phyloP scores from a whole-genome alignment of 1,140 invertebrate genomes.

The Calliphora vicina region DNA sequence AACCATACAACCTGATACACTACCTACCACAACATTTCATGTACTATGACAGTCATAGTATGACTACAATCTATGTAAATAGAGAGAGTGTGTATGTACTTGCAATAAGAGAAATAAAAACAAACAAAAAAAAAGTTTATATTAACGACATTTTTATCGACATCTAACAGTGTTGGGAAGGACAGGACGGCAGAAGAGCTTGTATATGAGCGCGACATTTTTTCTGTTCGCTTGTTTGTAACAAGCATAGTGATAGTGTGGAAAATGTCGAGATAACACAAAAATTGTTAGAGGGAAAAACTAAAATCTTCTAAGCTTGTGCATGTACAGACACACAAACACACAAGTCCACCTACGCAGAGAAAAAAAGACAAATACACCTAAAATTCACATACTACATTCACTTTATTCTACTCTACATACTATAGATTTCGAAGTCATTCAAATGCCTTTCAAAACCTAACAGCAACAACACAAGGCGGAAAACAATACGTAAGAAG shows the following conservation, averaged over 20 bases:
- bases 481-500: too few relatives aligned
- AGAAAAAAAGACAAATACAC: background rate
- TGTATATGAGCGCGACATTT: background rate
- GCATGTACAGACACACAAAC: background rate
- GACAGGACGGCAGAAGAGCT: too few relatives aligned
- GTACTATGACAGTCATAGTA: background rate
- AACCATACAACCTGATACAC: too few relatives aligned
- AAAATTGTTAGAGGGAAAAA: background rate
- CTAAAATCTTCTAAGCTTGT: background rate
- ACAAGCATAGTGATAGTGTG: background rate
- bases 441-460: conserved; percentile 32
- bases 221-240: background rate
- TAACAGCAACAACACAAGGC: background rate
- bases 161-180: background rate
- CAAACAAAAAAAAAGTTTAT: background rate
- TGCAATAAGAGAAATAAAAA: background rate
- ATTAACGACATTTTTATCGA: background rate
- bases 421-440: conserved; percentile 7
- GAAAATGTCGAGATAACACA: background rate
- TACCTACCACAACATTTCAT: too few relatives aligned
- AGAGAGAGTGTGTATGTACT: background rate
- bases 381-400: background rate
- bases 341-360: conserved; percentile 19
- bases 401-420: background rate
- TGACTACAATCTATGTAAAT: background rate